Percentiles rank a stretch among this genome's conserved stretches.
Evolutionary conservation across 23 tunicate species (phyloP).

Genomic region (Phallusia fumigata): DNA sequence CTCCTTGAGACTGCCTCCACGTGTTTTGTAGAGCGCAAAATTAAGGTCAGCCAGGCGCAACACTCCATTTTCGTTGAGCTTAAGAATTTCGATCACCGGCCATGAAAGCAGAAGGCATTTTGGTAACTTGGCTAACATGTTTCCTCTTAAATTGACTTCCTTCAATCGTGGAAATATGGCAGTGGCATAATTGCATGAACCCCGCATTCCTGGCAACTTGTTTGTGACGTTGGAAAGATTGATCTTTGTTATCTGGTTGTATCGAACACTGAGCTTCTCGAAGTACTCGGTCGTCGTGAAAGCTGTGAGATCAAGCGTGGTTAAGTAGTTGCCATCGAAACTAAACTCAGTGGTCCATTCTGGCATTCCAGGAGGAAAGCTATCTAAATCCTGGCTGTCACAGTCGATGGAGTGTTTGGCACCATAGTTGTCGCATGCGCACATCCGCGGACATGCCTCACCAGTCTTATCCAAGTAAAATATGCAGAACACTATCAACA

Average conservation of each 20-base stretch:
- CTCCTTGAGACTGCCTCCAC: constrained; percentile 53
- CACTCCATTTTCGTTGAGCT: constrained; percentile 51
- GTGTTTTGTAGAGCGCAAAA: constrained; percentile 22
- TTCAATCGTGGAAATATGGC: constrained; percentile 41
- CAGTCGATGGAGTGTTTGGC: constrained; percentile 70
- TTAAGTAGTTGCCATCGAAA: constrained; percentile 70
- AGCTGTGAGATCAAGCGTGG: constrained; percentile 32
- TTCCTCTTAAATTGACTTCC: constrained; percentile 59
- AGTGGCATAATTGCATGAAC: constrained; percentile 23
- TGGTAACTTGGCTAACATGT: constrained; percentile 49
- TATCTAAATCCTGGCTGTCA: constrained; percentile 41
- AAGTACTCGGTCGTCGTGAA: constrained; percentile 61
- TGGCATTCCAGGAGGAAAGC: constrained; percentile 58
- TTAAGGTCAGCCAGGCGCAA: constrained; percentile 40
- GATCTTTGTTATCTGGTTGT: constrained; percentile 44
- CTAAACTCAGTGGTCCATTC: constrained; percentile 79
- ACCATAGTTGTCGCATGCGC: constrained; percentile 70
- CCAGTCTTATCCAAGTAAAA: neutral
- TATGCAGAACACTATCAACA: neutral
- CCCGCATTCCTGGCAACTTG: neutral
- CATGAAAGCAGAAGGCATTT: constrained; percentile 56
- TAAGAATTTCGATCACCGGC: constrained; percentile 58
- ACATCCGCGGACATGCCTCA: constrained; percentile 52
- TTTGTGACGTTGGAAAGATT: neutral
- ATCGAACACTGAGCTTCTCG: constrained; percentile 63